Conservation (phyloP, 2,797 vertebrate species). For the Cyclopterus lumpus region DNA sequence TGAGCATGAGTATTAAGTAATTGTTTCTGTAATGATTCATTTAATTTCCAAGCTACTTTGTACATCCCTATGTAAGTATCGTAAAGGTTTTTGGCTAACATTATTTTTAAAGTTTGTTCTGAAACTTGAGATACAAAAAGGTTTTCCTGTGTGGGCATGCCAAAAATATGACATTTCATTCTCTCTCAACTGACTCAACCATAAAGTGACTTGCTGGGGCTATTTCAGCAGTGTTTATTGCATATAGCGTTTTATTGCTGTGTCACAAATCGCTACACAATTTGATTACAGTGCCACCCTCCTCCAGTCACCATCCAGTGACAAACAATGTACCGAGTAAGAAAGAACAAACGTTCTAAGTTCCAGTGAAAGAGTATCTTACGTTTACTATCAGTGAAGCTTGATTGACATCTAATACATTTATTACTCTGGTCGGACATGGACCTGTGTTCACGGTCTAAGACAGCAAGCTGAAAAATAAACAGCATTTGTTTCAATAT, state of each 20-base stretch:
- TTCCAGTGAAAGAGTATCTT: not conserved
- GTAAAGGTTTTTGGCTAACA: not conserved
- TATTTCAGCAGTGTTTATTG: slow-evolving; percentile 32
- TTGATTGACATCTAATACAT: not conserved
- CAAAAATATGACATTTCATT: slow-evolving; percentile 25
- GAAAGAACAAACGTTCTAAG: not conserved
- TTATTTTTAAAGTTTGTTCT: slow-evolving; percentile 25
- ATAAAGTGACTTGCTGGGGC: slow-evolving; percentile 37
- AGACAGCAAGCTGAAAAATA: not conserved
- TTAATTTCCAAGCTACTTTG: not conserved
- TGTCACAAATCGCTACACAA: slow-evolving; percentile 23
- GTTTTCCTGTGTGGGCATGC: not conserved
- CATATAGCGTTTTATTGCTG: slow-evolving; percentile 18
- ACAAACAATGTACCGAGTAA: slow-evolving; percentile 7
- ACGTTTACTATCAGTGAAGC: not conserved
- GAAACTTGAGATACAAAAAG: slow-evolving; percentile 3
- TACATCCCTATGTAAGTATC: not conserved
- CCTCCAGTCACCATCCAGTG: not conserved
- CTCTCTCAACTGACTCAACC: slow-evolving; percentile 22
- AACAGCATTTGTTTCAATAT: not conserved
- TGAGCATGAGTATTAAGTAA: not conserved
- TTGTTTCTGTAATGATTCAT: not conserved
- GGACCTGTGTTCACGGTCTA: not conserved
- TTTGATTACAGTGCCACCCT: slow-evolving; percentile 30
- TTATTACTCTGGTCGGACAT: not conserved